phyloP scores from a whole-genome alignment of 2,113 vertebrate genomes.

The Stigmatopora nigra region DNA sequence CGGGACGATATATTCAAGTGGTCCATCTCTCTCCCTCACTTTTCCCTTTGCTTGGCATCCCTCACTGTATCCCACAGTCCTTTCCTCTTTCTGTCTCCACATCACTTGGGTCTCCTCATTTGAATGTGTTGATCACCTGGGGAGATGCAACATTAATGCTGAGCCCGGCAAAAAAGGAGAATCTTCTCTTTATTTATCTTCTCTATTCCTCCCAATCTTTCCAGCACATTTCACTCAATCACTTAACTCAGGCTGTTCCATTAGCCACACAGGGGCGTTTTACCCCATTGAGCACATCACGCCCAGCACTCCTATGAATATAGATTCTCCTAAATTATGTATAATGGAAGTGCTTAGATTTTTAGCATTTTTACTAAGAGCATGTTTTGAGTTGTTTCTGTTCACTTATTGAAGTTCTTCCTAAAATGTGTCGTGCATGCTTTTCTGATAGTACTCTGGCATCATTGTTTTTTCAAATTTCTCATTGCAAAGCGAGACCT shows the following conservation, averaged over 20 bases:
- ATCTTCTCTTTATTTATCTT: slow-evolving; percentile 70
- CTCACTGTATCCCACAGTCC: slow-evolving; percentile 7
- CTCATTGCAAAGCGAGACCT: slow-evolving; percentile 25
- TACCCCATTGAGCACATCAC: slow-evolving; percentile 70
- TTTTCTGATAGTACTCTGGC: slow-evolving; percentile 24
- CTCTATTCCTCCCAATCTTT: slow-evolving; percentile 69
- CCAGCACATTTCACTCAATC: slow-evolving; percentile 74
- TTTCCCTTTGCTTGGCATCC: slow-evolving; percentile 7
- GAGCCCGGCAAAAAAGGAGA: slow-evolving; percentile 62
- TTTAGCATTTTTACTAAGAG: slow-evolving; percentile 67
- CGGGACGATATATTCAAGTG: slow-evolving; percentile 55
- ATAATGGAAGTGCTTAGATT: slow-evolving; percentile 68
- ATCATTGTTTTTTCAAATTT: slow-evolving; percentile 25
- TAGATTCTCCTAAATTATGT: slow-evolving; percentile 72
- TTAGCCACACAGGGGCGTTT: slow-evolving; percentile 70
- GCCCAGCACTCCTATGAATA: slow-evolving; percentile 67
- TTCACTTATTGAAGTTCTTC: slow-evolving; percentile 55
- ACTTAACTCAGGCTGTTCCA: slow-evolving; percentile 68
- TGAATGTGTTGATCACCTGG: slow-evolving; percentile 70
- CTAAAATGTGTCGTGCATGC: slow-evolving; percentile 42
- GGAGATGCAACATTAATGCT: slow-evolving; percentile 68
- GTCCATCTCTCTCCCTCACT: slow-evolving; percentile 33
- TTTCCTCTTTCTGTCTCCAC: slow-evolving; percentile 37
- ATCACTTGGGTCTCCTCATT: slow-evolving; percentile 46
- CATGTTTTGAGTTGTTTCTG: slow-evolving; percentile 56